These are phyloP conservation scores for Podabrus alpinus DNA, from an alignment of 2,888 invertebrate species.

Conservation along the genomic window DNA sequence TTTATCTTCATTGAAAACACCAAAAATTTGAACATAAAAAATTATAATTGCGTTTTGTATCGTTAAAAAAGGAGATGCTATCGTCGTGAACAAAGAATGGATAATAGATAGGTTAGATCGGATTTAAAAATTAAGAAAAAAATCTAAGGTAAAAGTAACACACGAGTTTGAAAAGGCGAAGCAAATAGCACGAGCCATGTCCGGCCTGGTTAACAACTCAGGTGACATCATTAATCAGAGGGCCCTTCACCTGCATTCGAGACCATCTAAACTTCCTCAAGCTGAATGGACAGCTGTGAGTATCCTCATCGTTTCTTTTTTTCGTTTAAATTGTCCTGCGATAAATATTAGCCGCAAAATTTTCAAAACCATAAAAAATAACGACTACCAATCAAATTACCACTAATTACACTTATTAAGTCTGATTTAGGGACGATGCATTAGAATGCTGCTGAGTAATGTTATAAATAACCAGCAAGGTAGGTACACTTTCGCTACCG, in stretches of 20 bases:
- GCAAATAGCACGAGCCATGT: slow-evolving; percentile 30
- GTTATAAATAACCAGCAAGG: neutral
- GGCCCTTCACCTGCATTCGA: slow-evolving; percentile 37
- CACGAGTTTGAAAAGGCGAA: slow-evolving; percentile 26
- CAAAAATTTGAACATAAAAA: slow-evolving; percentile 14
- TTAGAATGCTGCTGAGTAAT: neutral
- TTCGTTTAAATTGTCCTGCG: neutral
- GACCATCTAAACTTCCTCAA: neutral
- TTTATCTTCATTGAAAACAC: slow-evolving; percentile 18
- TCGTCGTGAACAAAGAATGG: neutral
- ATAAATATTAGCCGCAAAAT: neutral
- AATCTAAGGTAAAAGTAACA: slow-evolving; percentile 30
- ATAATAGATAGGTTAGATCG: neutral
- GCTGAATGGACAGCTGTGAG: neutral
- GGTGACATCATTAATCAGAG: slow-evolving; percentile 39
- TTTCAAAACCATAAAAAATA: neutral
- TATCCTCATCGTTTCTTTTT: neutral
- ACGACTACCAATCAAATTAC: neutral
- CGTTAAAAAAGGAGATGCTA: neutral
- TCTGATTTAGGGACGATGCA: neutral
- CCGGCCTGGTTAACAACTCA: slow-evolving; percentile 30
- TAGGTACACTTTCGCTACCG: slow-evolving; percentile 1
- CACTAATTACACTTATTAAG: neutral
- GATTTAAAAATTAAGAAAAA: slow-evolving; percentile 1
- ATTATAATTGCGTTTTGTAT: neutral